Evolutionary conservation across 2,888 invertebrate genomes (phyloP).

Genomic region (Hoplodrina ambigua): DNA sequence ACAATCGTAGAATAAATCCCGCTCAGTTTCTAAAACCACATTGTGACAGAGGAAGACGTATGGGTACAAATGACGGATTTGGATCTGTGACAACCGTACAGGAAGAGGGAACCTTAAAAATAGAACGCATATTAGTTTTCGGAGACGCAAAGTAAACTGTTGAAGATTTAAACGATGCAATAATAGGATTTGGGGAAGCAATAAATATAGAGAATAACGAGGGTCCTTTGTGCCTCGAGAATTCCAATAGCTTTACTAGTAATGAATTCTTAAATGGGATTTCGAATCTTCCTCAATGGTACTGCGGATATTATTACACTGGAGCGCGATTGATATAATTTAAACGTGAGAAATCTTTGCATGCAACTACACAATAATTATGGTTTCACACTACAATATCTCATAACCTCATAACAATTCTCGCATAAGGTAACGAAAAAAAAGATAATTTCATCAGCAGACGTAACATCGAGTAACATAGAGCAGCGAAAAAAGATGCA

Average conservation of each 20-base stretch:
- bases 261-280: not conserved
- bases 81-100: conserved; percentile 75
- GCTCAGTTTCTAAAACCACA: conserved; percentile 52
- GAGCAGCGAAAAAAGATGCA: conserved; percentile 50
- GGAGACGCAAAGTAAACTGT: conserved; percentile 62
- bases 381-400: conserved; percentile 35
- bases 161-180: conserved; percentile 54
- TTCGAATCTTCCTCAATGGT: conserved; percentile 12
- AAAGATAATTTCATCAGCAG: conserved; percentile 52
- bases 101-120: conserved; percentile 76
- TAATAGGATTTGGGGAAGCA: conserved; percentile 28
- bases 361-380: conserved; percentile 38
- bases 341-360: conserved; percentile 36
- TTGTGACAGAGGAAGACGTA: conserved; percentile 68
- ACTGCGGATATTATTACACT: conserved; percentile 13
- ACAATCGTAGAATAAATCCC: conserved; percentile 46
- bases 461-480: conserved; percentile 53
- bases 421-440: conserved; percentile 39
- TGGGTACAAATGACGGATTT: conserved; percentile 70
- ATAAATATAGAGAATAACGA: conserved; percentile 22
- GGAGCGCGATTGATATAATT: conserved; percentile 7
- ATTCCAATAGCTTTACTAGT: conserved; percentile 7
- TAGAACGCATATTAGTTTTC: conserved; percentile 63
- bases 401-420: conserved; percentile 43
- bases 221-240: conserved; percentile 9